Conservation (phyloP, 2,888 invertebrate genomes). For the Brachypterus glaber region DNA sequence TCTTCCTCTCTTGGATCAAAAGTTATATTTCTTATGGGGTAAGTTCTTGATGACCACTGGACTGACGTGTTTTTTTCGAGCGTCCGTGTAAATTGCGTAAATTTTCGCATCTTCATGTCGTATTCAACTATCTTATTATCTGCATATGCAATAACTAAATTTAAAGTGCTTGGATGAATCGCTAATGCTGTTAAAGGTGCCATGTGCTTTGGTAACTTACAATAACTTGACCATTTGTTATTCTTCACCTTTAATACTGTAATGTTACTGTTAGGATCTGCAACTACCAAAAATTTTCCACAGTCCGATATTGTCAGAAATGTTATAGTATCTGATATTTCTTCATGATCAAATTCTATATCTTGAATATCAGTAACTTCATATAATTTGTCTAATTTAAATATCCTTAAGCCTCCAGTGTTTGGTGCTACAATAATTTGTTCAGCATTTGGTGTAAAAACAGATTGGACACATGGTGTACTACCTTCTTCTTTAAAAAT, state of each 20-base stretch:
- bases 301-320: slow-evolving; percentile 45
- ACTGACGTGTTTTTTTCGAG: slow-evolving; percentile 45
- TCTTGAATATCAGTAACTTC: neutral
- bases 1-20: slow-evolving; percentile 54
- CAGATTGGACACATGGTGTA: slow-evolving; percentile 30
- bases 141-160: slow-evolving; percentile 63
- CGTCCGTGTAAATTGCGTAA: slow-evolving; percentile 53
- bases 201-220: slow-evolving; percentile 59
- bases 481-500: slow-evolving; percentile 20
- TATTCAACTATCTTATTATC: slow-evolving; percentile 77
- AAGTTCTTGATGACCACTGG: slow-evolving; percentile 50
- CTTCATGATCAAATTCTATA: slow-evolving; percentile 43
- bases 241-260: slow-evolving; percentile 50
- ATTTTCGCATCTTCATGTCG: slow-evolving; percentile 51
- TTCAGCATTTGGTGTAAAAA: slow-evolving; percentile 39
- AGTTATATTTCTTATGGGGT: slow-evolving; percentile 51
- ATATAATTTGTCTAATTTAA: slow-evolving; percentile 34
- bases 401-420: slow-evolving; percentile 38
- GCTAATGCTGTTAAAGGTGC: slow-evolving; percentile 64
- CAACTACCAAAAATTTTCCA: slow-evolving; percentile 55
- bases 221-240: slow-evolving; percentile 40
- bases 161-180: slow-evolving; percentile 50
- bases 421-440: slow-evolving; percentile 40
- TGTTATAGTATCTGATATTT: slow-evolving; percentile 48
- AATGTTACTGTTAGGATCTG: slow-evolving; percentile 56